These are phyloP conservation scores for Podarcis siculus DNA, from an alignment of 2,797 vertebrate species.

Conservation along the genomic window DNA sequence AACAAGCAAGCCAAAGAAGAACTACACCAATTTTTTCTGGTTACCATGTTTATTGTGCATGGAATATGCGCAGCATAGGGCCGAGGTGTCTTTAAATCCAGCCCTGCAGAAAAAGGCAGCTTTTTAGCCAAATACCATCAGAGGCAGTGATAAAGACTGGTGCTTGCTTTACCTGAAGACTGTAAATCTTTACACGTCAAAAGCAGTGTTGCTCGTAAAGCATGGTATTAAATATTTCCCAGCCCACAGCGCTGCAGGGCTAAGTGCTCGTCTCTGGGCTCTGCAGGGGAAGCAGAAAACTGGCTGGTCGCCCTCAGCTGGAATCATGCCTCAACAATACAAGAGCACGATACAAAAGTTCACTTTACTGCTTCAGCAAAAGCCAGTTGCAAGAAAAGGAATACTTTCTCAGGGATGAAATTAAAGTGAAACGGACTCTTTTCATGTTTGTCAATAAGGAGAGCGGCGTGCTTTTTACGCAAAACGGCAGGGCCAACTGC, in stretches of 20 bases:
- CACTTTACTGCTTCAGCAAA: neutral
- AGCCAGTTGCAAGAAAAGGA: conserved; percentile 31
- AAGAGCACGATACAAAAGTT: conserved; percentile 9
- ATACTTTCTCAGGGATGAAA: conserved; percentile 56
- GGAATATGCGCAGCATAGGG: neutral
- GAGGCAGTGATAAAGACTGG: conserved; percentile 9
- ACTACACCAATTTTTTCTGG: neutral
- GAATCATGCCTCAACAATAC: conserved; percentile 27
- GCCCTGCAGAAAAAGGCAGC: neutral
- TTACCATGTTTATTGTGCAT: neutral
- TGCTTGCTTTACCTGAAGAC: conserved; percentile 53
- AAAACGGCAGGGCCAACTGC: conserved; percentile 47
- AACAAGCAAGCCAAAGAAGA: neutral
- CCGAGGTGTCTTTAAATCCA: neutral
- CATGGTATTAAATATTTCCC: conserved; percentile 62
- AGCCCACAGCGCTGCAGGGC: conserved; percentile 13
- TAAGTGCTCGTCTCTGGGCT: conserved; percentile 39
- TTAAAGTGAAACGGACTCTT: conserved; percentile 52
- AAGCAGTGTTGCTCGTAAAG: conserved; percentile 46
- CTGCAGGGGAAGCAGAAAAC: conserved; percentile 1
- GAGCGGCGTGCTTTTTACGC: conserved; percentile 66
- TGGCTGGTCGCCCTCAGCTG: neutral
- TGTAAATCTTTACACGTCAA: conserved; percentile 60
- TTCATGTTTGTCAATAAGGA: conserved; percentile 66
- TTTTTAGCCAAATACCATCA: neutral